Evolutionary conservation across 2,113 vertebrate species (phyloP).

Genomic region (Dipodomys merriami): DNA sequence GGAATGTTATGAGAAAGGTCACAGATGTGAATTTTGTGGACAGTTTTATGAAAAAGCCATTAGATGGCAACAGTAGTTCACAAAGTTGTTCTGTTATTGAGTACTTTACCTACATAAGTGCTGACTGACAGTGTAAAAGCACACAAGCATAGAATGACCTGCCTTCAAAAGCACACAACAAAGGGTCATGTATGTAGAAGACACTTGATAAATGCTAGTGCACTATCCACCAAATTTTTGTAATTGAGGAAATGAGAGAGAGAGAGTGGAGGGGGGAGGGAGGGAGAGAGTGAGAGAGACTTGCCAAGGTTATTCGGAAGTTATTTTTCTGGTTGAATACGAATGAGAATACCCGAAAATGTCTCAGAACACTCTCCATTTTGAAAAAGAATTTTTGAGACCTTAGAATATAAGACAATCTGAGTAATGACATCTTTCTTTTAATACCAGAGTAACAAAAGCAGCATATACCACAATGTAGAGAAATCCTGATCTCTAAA

Average conservation of each 20-base stretch:
- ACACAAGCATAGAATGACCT: not conserved
- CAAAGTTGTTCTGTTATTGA: slow-evolving; percentile 44
- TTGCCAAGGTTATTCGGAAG: not conserved
- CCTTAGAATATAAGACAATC: not conserved
- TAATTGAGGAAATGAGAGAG: not conserved
- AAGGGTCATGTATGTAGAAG: not conserved
- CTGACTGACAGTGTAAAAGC: slow-evolving; percentile 37
- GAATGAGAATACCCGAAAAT: not conserved
- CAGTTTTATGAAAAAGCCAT: slow-evolving; percentile 72
- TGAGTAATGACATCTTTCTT: not conserved
- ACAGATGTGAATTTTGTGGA: slow-evolving; percentile 66
- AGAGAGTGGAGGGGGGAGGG: too few relatives aligned
- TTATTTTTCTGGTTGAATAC: not conserved
- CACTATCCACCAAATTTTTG: not conserved
- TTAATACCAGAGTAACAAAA: not conserved
- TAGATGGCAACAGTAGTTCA: slow-evolving; percentile 72
- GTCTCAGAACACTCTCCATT: slow-evolving; percentile 3
- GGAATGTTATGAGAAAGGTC: slow-evolving; percentile 47
- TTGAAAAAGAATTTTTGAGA: not conserved
- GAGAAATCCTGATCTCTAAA: not conserved
- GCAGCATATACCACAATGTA: not conserved
- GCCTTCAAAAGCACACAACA: not conserved
- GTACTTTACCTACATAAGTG: not conserved
- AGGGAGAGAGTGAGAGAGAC: too few relatives aligned
- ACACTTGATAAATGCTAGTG: not conserved